Percentiles rank a stretch among this genome's conserved stretches.
phyloP scores from a whole-genome alignment of 1,140 invertebrate species.

The Ericerus pela region DNA sequence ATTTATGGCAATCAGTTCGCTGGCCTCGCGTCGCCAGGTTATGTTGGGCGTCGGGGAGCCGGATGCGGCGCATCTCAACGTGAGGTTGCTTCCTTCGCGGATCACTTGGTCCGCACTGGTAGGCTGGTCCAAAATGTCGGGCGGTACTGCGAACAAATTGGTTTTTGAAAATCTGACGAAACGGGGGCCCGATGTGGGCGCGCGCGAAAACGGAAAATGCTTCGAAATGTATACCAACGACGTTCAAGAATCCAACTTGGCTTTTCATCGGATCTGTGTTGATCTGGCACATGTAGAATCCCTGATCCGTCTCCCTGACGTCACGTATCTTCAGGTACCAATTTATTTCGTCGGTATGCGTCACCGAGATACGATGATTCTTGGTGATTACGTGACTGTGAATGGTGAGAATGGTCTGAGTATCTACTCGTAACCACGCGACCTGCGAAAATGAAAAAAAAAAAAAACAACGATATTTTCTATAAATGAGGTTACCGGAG shows the following conservation, averaged over 20 bases:
- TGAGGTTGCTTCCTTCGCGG: conserved; percentile 69
- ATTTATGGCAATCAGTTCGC: conserved; percentile 40
- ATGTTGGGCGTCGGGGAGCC: conserved; percentile 71
- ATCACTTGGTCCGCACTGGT: conserved; percentile 78
- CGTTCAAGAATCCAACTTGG: conserved; percentile 67
- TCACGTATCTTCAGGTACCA: conserved; percentile 75
- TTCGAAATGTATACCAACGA: conserved; percentile 46
- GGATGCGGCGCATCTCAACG: conserved; percentile 63
- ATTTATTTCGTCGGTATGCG: conserved; percentile 70
- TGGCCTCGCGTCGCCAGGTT: conserved; percentile 61
- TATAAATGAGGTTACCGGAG: too few species aligned
- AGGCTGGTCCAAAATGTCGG: conserved; percentile 63
- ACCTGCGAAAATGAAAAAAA: conserved; percentile 41
- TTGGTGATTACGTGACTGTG: conserved; percentile 78
- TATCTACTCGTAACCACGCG: conserved; percentile 80
- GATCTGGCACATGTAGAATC: conserved; percentile 80
- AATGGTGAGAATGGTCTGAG: conserved; percentile 82
- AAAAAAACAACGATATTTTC: too few species aligned
- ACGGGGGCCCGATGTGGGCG: neutral
- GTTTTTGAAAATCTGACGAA: neutral
- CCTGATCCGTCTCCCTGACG: conserved; percentile 59
- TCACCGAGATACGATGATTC: conserved; percentile 71
- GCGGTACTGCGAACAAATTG: conserved; percentile 53
- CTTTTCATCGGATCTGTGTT: conserved; percentile 78
- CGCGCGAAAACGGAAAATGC: too few species aligned